Conservation (phyloP, 2,113 vertebrate genomes). For the Sciurus niger region DNA sequence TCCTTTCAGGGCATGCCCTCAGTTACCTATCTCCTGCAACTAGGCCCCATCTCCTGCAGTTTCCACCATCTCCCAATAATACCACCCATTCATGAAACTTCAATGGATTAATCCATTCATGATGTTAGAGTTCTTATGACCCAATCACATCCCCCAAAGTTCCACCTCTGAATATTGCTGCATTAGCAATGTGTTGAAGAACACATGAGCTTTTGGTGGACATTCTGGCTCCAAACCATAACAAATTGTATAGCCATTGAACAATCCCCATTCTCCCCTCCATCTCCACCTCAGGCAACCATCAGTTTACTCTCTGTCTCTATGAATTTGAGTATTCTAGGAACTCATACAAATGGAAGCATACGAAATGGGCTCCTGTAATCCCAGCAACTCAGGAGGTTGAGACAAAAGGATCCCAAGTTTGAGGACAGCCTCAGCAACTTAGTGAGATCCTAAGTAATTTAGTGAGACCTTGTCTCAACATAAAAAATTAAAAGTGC, state of each 20-base stretch:
- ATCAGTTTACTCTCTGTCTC: neutral
- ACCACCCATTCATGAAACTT: no score
- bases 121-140: neutral
- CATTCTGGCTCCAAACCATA: neutral
- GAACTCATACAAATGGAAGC: no score
- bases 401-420: neutral
- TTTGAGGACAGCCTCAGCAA: neutral
- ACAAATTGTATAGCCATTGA: neutral
- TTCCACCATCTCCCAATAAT: no score
- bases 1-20: no score
- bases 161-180: neutral
- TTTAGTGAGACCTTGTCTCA: neutral
- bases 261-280: neutral
- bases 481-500: neutral
- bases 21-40: no score
- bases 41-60: no score
- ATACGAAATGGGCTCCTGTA: neutral
- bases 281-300: neutral
- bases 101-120: no score
- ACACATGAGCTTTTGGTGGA: neutral
- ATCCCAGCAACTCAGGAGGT: neutral
- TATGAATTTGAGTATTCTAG: neutral
- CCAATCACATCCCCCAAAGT: neutral
- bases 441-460: neutral
- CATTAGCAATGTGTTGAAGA: neutral